Evolutionary conservation across 1,140 invertebrate species (phyloP).

Genomic region (Drosophila mauritiana): DNA sequence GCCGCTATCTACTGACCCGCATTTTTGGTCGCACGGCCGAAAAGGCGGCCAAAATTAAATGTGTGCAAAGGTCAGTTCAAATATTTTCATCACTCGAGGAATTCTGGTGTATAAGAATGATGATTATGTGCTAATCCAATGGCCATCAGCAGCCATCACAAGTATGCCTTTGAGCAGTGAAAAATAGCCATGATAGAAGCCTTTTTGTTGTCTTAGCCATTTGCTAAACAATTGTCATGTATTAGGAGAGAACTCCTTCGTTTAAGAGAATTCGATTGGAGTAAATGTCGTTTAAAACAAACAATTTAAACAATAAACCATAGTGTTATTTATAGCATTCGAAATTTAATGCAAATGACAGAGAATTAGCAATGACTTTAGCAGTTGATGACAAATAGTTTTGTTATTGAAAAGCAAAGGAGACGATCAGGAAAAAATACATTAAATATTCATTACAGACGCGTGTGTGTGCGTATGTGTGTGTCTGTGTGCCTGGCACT

Average conservation of each 20-base stretch:
- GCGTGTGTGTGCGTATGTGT: conserved; percentile 14
- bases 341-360: neutral
- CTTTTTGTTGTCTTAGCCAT: too few species aligned
- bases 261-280: neutral
- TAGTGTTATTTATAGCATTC: conserved; percentile 11
- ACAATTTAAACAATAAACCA: neutral
- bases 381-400: conserved; percentile 58
- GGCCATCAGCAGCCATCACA: conserved; percentile 27
- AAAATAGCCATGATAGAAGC: neutral
- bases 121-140: conserved; percentile 70
- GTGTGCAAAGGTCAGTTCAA: conserved; percentile 8
- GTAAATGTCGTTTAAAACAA: neutral
- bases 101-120: conserved; percentile 29
- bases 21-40: conserved; percentile 26
- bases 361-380: conserved; percentile 29
- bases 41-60: conserved; percentile 13
- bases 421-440: conserved; percentile 44
- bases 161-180: neutral
- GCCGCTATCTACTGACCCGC: conserved; percentile 59
- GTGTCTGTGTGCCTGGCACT: conserved; percentile 14
- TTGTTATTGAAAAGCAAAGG: conserved; percentile 23
- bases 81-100: conserved; percentile 50
- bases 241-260: neutral
- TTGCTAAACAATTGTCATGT: too few species aligned
- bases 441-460: conserved; percentile 69